Conservation (phyloP, 2,113 vertebrate species). For the Accipiter virgatus region DNA sequence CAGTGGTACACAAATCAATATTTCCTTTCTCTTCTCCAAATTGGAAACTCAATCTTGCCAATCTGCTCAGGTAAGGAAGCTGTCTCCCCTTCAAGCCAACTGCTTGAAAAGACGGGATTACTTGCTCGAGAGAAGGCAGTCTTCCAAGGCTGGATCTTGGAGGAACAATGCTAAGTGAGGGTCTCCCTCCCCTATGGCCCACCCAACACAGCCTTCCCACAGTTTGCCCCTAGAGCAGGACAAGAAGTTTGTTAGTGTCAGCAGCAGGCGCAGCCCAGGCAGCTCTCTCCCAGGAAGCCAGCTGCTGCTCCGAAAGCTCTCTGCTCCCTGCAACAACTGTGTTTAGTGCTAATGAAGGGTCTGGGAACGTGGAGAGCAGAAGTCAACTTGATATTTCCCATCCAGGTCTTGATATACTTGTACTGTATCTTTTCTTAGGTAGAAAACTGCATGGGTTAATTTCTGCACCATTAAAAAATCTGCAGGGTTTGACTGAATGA, state of each 20-base stretch:
- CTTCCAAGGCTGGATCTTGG: background rate
- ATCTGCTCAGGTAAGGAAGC: background rate
- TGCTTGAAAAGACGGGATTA: background rate
- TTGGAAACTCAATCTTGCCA: background rate
- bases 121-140: background rate
- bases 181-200: background rate
- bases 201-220: accelerated
- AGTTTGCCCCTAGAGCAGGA: background rate
- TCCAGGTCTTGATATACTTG: background rate
- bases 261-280: background rate
- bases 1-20: background rate
- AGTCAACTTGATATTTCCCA: background rate
- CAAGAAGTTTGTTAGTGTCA: background rate
- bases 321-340: background rate
- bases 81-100: background rate
- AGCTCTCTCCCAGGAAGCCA: background rate
- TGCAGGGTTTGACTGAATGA: background rate
- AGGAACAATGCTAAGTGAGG: background rate
- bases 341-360: background rate
- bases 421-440: background rate
- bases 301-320: background rate
- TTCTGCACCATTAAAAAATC: background rate
- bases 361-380: background rate
- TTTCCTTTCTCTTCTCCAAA: background rate
- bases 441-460: background rate